Evolutionary conservation across 2,113 vertebrate species (phyloP).

Genomic region (Amblyopsis rosae): DNA sequence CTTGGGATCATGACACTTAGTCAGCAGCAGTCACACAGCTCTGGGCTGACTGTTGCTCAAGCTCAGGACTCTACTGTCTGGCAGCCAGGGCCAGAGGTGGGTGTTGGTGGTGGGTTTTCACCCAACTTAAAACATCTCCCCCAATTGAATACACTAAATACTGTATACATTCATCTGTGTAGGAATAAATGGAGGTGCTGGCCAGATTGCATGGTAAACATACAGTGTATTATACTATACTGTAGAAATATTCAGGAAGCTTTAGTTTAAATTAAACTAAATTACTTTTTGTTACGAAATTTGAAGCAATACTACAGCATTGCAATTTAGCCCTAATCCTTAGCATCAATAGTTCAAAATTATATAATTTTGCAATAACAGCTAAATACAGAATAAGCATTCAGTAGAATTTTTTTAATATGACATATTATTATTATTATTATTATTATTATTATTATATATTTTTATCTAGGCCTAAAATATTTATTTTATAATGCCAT

Average conservation of each 20-base stretch:
- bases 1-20: slow-evolving; percentile 76
- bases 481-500: too few species aligned
- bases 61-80: slow-evolving; percentile 61
- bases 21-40: slow-evolving; percentile 76
- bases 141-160: slow-evolving; percentile 32
- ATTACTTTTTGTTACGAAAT: too few species aligned
- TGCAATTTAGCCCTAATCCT: too few species aligned
- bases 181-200: slow-evolving; percentile 26
- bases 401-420: too few species aligned
- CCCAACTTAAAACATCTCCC: slow-evolving; percentile 46
- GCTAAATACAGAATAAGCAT: too few species aligned
- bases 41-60: slow-evolving; percentile 69
- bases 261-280: not conserved
- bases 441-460: too few species aligned
- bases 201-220: slow-evolving; percentile 1
- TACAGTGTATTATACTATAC: slow-evolving; percentile 9
- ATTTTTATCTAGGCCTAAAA: too few species aligned
- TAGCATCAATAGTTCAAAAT: too few species aligned
- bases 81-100: slow-evolving; percentile 63
- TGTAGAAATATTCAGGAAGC: slow-evolving; percentile 41
- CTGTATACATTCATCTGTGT: slow-evolving; percentile 12
- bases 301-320: too few species aligned
- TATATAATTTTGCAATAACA: too few species aligned
- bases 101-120: slow-evolving; percentile 24
- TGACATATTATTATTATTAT: too few species aligned